phyloP scores from a whole-genome alignment of 2,113 vertebrate genomes.

The Labeo rohita region DNA sequence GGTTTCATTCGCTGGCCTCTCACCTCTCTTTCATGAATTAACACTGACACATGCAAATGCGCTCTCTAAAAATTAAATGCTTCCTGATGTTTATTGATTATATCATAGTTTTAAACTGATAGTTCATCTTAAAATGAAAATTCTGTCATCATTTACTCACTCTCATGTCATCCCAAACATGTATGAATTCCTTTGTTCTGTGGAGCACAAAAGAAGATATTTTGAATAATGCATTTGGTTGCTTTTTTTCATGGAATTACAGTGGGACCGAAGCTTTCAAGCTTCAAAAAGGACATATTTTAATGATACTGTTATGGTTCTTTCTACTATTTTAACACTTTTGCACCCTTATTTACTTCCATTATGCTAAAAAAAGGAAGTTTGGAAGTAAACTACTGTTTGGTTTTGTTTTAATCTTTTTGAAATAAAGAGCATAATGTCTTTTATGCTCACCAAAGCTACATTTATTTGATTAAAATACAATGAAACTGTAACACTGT shows the following conservation, averaged over 20 bases:
- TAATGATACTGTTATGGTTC: neutral
- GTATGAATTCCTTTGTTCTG: neutral
- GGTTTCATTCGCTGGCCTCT: slow-evolving; percentile 33
- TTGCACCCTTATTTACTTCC: neutral
- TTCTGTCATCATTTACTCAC: neutral
- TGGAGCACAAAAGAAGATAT: neutral
- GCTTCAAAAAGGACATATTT: neutral
- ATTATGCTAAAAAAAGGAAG: neutral
- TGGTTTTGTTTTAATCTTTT: no score
- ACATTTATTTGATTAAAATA: neutral
- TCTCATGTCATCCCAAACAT: neutral
- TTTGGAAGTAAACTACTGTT: neutral
- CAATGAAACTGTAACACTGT: neutral
- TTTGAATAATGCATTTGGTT: neutral
- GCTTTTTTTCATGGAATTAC: neutral
- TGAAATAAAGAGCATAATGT: no score
- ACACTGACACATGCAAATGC: neutral
- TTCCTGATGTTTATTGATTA: neutral
- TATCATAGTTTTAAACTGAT: neutral
- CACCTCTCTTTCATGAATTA: slow-evolving; percentile 11
- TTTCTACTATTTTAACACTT: neutral
- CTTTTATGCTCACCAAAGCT: neutral
- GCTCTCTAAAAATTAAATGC: neutral
- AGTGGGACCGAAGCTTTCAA: neutral
- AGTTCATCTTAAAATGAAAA: neutral